Evolutionary conservation across 2,888 invertebrate species (phyloP).

Genomic region (Sicus ferrugineus): DNA sequence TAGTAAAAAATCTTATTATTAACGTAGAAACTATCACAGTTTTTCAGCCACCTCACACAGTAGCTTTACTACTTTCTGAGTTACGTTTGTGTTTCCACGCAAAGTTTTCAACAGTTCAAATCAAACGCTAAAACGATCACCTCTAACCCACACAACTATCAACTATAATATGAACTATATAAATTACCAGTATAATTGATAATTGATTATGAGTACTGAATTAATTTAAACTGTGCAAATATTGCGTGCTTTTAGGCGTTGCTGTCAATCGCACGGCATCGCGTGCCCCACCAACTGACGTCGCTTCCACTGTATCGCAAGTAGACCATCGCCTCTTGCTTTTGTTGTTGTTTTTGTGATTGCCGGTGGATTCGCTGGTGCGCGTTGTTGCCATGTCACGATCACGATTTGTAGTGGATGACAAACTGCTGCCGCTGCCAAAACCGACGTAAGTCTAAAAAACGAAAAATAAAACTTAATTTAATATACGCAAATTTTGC

Average conservation of each 20-base stretch:
- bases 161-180: not conserved
- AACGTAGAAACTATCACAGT: conserved; percentile 48
- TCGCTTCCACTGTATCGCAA: not conserved
- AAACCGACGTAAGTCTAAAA: conserved; percentile 51
- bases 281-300: too few species aligned
- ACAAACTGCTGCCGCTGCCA: conserved; percentile 50
- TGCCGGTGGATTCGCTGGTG: not conserved
- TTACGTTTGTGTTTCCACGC: not conserved
- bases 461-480: conserved; percentile 34
- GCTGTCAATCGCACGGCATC: not conserved
- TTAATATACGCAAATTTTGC: too few species aligned
- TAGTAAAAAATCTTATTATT: not conserved
- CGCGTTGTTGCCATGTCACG: conserved; percentile 3
- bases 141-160: not conserved
- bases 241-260: conserved; percentile 8
- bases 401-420: conserved; percentile 40
- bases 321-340: conserved; percentile 13
- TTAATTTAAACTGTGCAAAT: not conserved
- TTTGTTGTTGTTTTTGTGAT: not conserved
- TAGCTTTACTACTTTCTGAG: conserved; percentile 34
- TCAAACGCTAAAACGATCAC: not conserved
- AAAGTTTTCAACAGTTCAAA: not conserved
- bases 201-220: not conserved
- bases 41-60: conserved; percentile 41
- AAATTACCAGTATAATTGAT: not conserved